Conservation (phyloP, 2,113 vertebrate genomes). For the Crocuta crocuta region DNA sequence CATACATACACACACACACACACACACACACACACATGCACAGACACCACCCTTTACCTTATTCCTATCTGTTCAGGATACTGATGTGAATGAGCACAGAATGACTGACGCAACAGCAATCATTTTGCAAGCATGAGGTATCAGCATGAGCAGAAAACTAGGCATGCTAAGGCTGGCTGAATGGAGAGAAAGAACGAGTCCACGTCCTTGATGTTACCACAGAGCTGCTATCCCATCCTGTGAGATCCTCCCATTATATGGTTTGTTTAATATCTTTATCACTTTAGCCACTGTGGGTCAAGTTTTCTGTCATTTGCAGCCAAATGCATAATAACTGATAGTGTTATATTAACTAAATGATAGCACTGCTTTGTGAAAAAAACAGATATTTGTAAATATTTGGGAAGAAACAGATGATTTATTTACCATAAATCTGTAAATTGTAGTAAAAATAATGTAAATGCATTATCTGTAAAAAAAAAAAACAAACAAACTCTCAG, state of each 20-base stretch:
- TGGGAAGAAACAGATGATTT: background rate
- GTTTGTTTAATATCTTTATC: background rate
- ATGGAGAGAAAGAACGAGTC: background rate
- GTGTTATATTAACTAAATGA: background rate
- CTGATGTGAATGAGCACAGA: background rate
- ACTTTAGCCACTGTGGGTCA: background rate
- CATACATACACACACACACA: no score
- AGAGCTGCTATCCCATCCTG: background rate
- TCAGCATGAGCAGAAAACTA: background rate
- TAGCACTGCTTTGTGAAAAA: background rate
- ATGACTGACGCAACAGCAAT: background rate
- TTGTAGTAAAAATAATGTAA: background rate
- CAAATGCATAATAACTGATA: background rate
- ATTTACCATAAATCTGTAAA: background rate
- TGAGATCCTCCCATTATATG: background rate
- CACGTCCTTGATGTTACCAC: fast-evolving
- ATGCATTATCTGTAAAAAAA: background rate
- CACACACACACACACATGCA: no score
- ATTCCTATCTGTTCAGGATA: background rate
- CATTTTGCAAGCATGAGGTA: background rate
- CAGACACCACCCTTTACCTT: background rate
- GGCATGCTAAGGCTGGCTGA: no score
- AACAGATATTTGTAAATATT: background rate
- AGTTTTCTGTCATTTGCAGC: background rate
- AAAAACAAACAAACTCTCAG: background rate